phyloP scores from a whole-genome alignment of 1,140 invertebrate species.

The Pseudomyrmex concolor region DNA sequence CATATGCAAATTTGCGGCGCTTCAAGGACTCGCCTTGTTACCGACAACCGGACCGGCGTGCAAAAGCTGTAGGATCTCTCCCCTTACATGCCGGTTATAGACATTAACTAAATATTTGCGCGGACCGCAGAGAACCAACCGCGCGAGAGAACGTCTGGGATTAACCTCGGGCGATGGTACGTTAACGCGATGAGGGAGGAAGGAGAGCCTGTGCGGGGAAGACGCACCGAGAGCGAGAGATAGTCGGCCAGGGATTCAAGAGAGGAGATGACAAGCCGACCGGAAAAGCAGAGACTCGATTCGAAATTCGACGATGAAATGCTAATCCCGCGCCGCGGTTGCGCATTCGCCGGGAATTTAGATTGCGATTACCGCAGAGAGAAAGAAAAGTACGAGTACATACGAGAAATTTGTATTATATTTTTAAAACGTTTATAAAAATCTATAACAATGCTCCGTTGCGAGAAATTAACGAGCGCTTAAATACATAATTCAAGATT shows the following conservation, averaged over 20 bases:
- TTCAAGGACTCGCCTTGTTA: slow-evolving; percentile 59
- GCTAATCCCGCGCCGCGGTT: slow-evolving; percentile 56
- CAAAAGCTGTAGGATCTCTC: slow-evolving; percentile 35
- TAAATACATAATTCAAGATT: no score
- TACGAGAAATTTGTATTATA: background rate
- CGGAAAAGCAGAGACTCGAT: slow-evolving; percentile 33
- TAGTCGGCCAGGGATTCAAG: background rate
- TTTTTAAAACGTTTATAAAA: background rate
- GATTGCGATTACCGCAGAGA: background rate
- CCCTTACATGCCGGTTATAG: slow-evolving; percentile 38
- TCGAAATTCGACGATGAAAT: slow-evolving; percentile 38
- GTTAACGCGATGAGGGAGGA: slow-evolving; percentile 39
- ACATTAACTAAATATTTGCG: slow-evolving; percentile 69
- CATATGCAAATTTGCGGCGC: slow-evolving; percentile 72
- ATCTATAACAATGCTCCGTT: no score
- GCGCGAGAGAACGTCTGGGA: slow-evolving; percentile 52
- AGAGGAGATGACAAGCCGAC: slow-evolving; percentile 25
- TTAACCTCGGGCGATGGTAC: slow-evolving; percentile 51
- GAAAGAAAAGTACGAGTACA: background rate
- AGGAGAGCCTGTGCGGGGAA: slow-evolving; percentile 15
- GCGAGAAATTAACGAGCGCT: no score
- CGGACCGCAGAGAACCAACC: slow-evolving; percentile 26
- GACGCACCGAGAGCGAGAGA: slow-evolving; percentile 20
- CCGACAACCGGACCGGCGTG: slow-evolving; percentile 26
- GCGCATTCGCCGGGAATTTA: background rate